phyloP scores from a whole-genome alignment of 2,113 vertebrate species.

The Perca schrenkii region DNA sequence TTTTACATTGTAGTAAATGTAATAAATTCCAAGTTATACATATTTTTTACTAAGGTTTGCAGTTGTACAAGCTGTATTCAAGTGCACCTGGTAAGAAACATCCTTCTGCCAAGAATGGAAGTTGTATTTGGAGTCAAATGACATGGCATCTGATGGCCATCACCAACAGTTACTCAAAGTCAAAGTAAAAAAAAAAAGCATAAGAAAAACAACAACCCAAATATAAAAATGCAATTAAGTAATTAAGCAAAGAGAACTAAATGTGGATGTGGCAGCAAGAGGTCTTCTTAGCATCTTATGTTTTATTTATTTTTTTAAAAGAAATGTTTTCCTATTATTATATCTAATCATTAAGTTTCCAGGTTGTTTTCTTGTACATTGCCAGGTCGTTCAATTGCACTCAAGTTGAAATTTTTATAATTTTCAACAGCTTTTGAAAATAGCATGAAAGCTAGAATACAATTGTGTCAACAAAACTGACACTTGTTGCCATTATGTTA shows the following conservation, averaged over 20 bases:
- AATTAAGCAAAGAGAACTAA: not conserved
- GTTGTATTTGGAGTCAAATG: not conserved
- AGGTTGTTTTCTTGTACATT: not conserved
- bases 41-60: not conserved
- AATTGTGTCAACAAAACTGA: constrained; percentile 37
- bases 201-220: not conserved
- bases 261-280: not conserved
- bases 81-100: too few relatives aligned
- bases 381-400: constrained; percentile 3
- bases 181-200: not conserved
- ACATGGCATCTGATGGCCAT: not conserved
- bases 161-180: not conserved
- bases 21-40: not conserved
- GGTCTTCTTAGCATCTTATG: not conserved
- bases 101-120: too few relatives aligned
- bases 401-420: constrained; percentile 30
- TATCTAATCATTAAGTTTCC: not conserved
- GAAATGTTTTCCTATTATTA: not conserved
- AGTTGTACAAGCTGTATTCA: not conserved
- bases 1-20: too few relatives aligned
- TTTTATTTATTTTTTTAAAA: not conserved
- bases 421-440: constrained; percentile 33
- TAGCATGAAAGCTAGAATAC: constrained; percentile 2
- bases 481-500: constrained; percentile 28
- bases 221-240: not conserved